These are phyloP conservation scores for Orientallactaga bullata DNA, from an alignment of 2,113 vertebrate genomes.

Conservation along the genomic window DNA sequence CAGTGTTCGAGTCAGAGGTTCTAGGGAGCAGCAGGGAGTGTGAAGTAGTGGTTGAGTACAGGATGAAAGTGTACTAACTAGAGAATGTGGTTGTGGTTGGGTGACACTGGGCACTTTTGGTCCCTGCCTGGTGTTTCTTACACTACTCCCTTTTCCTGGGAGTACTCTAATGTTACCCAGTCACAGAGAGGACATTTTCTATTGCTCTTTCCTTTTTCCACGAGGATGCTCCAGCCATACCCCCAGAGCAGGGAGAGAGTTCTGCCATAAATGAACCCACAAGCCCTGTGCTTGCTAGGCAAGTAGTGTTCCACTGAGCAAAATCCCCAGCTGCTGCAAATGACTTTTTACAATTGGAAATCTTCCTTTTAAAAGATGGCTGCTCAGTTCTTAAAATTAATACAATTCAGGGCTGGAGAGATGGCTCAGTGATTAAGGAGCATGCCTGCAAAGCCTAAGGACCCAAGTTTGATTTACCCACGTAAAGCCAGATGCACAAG, in stretches of 20 bases:
- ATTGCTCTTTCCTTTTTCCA: background rate
- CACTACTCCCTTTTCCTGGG: background rate
- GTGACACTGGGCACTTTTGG: background rate
- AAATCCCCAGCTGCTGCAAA: too few relatives aligned
- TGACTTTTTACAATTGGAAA: too few relatives aligned
- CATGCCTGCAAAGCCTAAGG: too few relatives aligned
- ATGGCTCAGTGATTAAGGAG: too few relatives aligned
- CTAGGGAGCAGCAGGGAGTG: background rate
- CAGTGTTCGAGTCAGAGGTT: background rate
- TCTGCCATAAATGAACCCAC: background rate
- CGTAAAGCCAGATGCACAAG: too few relatives aligned
- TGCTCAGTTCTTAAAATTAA: too few relatives aligned
- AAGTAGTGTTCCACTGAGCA: too few relatives aligned
- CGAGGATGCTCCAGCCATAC: background rate
- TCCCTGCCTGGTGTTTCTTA: conserved; percentile 19
- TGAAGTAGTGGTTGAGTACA: conserved; percentile 7
- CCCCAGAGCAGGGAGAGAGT: background rate
- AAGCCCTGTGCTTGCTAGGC: too few relatives aligned
- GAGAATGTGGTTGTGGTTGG: background rate
- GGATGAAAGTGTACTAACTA: background rate
- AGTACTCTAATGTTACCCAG: background rate
- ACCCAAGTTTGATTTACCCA: too few relatives aligned
- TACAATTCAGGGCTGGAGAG: too few relatives aligned
- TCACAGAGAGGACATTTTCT: conserved; percentile 10
- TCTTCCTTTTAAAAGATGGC: too few relatives aligned